These are phyloP conservation scores for Tetragonula carbonaria DNA, from an alignment of 2,888 invertebrate genomes.

Conservation along the genomic window DNA sequence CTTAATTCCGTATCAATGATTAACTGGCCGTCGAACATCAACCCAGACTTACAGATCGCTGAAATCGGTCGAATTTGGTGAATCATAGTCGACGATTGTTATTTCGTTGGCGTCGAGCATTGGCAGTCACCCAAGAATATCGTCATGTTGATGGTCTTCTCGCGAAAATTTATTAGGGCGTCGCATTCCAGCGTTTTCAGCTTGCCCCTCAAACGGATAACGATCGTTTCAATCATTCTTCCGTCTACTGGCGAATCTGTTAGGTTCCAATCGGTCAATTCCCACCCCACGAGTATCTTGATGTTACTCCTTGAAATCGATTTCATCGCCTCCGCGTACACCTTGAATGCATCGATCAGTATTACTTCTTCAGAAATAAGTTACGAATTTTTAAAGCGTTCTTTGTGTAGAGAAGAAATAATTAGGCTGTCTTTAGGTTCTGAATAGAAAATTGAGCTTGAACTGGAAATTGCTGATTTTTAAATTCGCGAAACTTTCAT, in stretches of 20 bases:
- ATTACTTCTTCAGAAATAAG: too few relatives aligned
- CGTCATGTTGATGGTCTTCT: constrained; percentile 85
- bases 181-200: constrained; percentile 85
- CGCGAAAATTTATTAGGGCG: constrained; percentile 86
- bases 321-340: constrained; percentile 85
- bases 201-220: constrained; percentile 85
- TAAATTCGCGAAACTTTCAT: too few relatives aligned
- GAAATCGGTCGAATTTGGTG: constrained; percentile 16
- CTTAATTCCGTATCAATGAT: constrained; percentile 87
- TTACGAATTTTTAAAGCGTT: too few relatives aligned
- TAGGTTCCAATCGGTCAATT: constrained; percentile 86
- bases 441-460: too few relatives aligned
- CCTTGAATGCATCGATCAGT: constrained; percentile 74
- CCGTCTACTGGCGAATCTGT: constrained; percentile 69
- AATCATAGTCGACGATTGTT: background rate
- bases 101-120: background rate
- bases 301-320: constrained; percentile 83
- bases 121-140: constrained; percentile 83
- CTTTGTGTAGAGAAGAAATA: too few relatives aligned
- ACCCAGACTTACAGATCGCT: constrained; percentile 86
- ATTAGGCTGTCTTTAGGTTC: too few relatives aligned
- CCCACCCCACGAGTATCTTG: constrained; percentile 84
- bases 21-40: constrained; percentile 88
- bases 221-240: constrained; percentile 82
- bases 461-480: too few relatives aligned